Evolutionary conservation across 2,797 vertebrate genomes (phyloP), one percentile per base, ranked within the genome.

Genomic region (Manis javanica): DNA sequence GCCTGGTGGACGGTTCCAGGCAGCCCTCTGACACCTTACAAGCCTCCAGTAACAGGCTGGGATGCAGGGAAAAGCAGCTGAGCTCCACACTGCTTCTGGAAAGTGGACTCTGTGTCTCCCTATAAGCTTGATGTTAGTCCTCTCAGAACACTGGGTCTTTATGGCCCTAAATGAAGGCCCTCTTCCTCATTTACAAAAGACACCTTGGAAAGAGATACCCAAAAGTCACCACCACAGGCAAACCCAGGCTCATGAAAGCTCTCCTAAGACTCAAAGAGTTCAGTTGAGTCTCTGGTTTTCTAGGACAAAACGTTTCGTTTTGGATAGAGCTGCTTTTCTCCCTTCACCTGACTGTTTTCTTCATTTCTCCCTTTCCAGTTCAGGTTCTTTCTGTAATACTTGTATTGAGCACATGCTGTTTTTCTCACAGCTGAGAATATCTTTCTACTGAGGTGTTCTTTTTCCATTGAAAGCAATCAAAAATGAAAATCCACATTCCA

Each of bases 401-500:
- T 66, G 39, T 59, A 75, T 26, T 13, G 42, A 82, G 51, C 29
- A 42, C 29, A 24, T 0, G 26, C 8, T 75, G 71, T 57, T 87
- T 51, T 13, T 18, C 53, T 64, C 72, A 78, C 16, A 77, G 94
- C 59, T 49, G 34, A 95, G 83, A 66, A 57, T 53, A 68, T 59
- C 88, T 72, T 21, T 57, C 90, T 87, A 87, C 77, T 69, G 82
- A 37, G n/a, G 24, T 13, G 15, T 37, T 93, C 82, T 59, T 81
- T 95, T 88, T 72, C 90, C 86, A 49, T 0, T 51, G 83, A 96
- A 97, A 97, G 92, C 61, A 89, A 96, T 94, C 74, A 94, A 91
- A 96, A 78, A 91, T 82, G 95, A 96, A 97, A 96, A 96, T 69
- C 64, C 92, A 82, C 86, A 69, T 46, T 89, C 87, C 82, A 91